Conservation (phyloP, 2,113 vertebrate genomes). For the Phoxinus phoxinus region DNA sequence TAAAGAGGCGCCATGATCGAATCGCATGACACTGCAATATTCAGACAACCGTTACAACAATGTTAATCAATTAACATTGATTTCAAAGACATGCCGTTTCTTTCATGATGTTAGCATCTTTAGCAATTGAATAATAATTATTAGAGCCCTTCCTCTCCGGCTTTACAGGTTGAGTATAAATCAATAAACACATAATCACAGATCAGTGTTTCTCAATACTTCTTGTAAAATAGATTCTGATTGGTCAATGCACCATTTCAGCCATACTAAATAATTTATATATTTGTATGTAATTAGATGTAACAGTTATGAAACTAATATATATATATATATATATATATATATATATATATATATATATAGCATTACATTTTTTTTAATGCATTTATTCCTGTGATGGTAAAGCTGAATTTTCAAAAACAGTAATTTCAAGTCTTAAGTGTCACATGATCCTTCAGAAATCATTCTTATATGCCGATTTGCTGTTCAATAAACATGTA, state of each 20-base stretch:
- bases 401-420: background rate
- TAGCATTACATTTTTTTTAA: too few species aligned
- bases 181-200: slow-evolving; percentile 66
- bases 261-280: background rate
- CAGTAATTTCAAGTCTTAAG: too few species aligned
- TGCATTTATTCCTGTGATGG: too few species aligned
- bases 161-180: slow-evolving; percentile 62
- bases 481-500: too few species aligned
- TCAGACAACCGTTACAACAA: background rate
- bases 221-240: slow-evolving; percentile 21
- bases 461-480: too few species aligned
- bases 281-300: background rate
- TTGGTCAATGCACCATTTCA: background rate
- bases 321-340: too few species aligned
- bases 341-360: too few species aligned
- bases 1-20: background rate
- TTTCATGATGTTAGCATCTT: background rate
- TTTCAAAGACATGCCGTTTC: background rate
- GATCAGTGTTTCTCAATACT: slow-evolving; percentile 58
- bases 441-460: too few species aligned
- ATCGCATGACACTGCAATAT: background rate
- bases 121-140: background rate
- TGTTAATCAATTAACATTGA: background rate
- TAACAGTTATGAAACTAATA: background rate
- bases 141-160: background rate